Evolutionary conservation across 1,140 invertebrate genomes (phyloP).

Genomic region (Coelopa frigida): DNA sequence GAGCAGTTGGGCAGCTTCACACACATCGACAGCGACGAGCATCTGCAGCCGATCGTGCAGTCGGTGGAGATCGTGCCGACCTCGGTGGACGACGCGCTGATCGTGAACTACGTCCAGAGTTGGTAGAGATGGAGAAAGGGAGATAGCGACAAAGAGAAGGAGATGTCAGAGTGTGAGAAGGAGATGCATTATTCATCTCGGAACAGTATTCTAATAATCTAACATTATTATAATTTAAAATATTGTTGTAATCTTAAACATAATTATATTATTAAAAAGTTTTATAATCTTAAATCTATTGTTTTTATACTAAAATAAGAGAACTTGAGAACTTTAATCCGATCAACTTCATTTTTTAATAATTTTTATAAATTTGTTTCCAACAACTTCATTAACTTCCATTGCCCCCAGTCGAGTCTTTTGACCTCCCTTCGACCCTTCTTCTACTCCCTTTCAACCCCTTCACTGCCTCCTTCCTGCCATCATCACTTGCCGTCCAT

Average conservation of each 20-base stretch:
- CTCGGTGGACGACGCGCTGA: slow-evolving; percentile 33
- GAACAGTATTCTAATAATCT: slow-evolving; percentile 6
- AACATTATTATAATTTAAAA: slow-evolving; percentile 3
- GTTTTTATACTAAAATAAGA: too few species aligned
- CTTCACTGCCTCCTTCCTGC: too few species aligned
- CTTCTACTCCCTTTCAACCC: too few species aligned
- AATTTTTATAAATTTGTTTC: too few species aligned
- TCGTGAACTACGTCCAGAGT: slow-evolving; percentile 38
- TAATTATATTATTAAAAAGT: background rate
- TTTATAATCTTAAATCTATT: too few species aligned
- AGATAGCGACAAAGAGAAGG: background rate
- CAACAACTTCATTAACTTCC: too few species aligned
- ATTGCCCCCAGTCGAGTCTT: too few species aligned
- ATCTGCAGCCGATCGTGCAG: slow-evolving; percentile 37
- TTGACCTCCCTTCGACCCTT: too few species aligned
- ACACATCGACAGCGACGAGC: slow-evolving; percentile 33
- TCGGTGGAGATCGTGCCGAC: slow-evolving; percentile 39
- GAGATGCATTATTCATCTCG: background rate
- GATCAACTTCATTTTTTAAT: too few species aligned
- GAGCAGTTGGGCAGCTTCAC: slow-evolving; percentile 33
- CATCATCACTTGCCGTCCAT: too few species aligned
- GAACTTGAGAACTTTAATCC: too few species aligned
- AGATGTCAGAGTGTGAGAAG: background rate
- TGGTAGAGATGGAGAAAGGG: slow-evolving; percentile 15
- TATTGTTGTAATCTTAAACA: background rate